Evolutionary conservation across 2,113 vertebrate species (phyloP).

Genomic region (Eurystomus gularis): DNA sequence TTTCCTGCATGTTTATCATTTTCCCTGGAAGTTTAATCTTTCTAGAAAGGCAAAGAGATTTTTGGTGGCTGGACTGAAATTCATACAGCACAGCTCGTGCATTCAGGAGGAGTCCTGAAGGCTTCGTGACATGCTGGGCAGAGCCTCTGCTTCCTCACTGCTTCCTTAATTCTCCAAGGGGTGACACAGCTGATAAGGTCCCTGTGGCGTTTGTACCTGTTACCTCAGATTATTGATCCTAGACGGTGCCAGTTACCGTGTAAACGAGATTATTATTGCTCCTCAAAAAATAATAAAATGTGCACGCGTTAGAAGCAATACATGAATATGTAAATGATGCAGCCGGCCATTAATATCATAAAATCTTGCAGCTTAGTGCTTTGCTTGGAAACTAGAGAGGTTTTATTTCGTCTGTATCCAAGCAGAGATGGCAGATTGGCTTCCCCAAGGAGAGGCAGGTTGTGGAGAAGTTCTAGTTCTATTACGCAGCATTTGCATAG

Average conservation of each 20-base stretch:
- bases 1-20: not conserved
- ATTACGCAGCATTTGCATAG: not conserved
- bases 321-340: conserved; percentile 12
- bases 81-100: not conserved
- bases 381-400: not conserved
- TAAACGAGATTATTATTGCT: not conserved
- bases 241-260: not conserved
- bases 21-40: not conserved
- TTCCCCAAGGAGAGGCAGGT: conserved; percentile 19
- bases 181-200: not conserved
- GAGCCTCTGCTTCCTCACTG: not conserved
- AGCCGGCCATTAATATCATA: not conserved
- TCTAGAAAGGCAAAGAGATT: not conserved
- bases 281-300: not conserved
- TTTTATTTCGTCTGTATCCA: not conserved
- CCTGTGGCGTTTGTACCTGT: not conserved
- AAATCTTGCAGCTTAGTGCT: not conserved
- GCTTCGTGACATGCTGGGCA: not conserved
- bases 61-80: not conserved
- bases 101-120: not conserved
- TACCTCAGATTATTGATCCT: not conserved
- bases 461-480: conserved; percentile 15
- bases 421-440: not conserved
- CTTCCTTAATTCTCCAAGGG: not conserved
- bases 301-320: not conserved